These are phyloP conservation scores for Anagrus nilaparvatae DNA, from an alignment of 1,140 invertebrate species.

Conservation along the genomic window DNA sequence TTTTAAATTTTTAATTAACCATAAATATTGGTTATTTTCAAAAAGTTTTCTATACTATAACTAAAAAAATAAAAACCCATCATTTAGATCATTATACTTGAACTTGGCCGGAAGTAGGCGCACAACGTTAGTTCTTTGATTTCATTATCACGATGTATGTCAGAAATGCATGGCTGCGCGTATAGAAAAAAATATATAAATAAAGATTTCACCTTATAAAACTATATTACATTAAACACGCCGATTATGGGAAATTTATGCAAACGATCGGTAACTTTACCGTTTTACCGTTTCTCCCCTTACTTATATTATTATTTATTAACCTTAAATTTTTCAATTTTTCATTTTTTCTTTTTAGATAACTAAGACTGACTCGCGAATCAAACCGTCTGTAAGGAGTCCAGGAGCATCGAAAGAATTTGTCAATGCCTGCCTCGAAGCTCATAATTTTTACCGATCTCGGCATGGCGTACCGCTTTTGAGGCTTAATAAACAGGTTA, in stretches of 20 bases:
- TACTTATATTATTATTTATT: slow-evolving; percentile 2
- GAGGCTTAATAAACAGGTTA: slow-evolving; percentile 59
- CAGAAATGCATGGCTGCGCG: not conserved
- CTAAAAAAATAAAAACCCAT: too few species aligned
- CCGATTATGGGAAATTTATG: slow-evolving; percentile 27
- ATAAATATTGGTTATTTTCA: too few species aligned
- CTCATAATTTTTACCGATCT: slow-evolving; percentile 65
- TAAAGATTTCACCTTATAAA: slow-evolving; percentile 7
- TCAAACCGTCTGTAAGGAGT: slow-evolving; percentile 42
- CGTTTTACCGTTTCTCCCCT: not conserved
- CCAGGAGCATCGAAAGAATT: slow-evolving; percentile 38
- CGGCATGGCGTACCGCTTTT: slow-evolving; percentile 60
- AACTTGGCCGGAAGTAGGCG: slow-evolving; percentile 5
- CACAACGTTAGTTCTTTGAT: slow-evolving; percentile 9
- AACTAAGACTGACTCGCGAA: slow-evolving; percentile 39
- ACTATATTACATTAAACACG: too few species aligned
- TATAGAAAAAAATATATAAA: not conserved
- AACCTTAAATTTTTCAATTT: slow-evolving; percentile 4
- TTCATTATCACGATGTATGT: not conserved
- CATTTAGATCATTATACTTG: too few species aligned
- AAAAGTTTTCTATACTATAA: too few species aligned
- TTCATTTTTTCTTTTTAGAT: slow-evolving; percentile 32
- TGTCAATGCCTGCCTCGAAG: slow-evolving; percentile 51
- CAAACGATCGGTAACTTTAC: slow-evolving; percentile 19
- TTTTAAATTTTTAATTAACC: too few species aligned